Base-by-base conservation (phyloP, 2,797 vertebrate genomes). In the Hybognathus amarus region DNA sequence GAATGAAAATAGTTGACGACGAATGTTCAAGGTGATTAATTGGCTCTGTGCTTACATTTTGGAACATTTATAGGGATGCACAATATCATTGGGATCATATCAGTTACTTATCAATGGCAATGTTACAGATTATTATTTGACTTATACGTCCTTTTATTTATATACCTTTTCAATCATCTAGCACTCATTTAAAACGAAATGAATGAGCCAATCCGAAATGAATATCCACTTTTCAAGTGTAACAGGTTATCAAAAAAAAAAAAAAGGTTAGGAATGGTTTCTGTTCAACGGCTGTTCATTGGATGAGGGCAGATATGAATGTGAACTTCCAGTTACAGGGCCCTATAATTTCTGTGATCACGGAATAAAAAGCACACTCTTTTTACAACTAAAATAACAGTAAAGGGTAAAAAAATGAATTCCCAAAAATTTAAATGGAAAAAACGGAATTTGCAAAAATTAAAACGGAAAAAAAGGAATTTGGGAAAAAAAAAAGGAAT, bases 1-100 rank as follows among this genome's bases (percentile, higher is more conserved):
- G 52, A 63, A 81, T 81, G 64, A 68, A 66, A 78, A 27, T 54
- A 63, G 75, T 40, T 66, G 40, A 47, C 4, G 1, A 76, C 3
- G 2, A 76, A 38, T 59, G 73, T n/a, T 4, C 17, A 59, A 75
- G 24, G 1, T 17, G 22, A n/a, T 64, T 45, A 2, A 8, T 6
- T 42, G n/a, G 22, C 15, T 77, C n/a, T 20, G n/a, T 20, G 38
- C 75, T 27, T 18, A 18, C 8, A 18, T 45, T 61, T 77, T 17
- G n/a, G 30, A 76, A 38, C 3, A 4, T 59, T 3, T 22, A 6
- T 13, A 56, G 3, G 4, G 52, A 59, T 76, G 13, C 73, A 40
- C 13, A 4, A 40, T 12, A 33, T 10, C 18, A 76, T 6, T 54
- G 70, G 18, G 7, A 33, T 70, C 6, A n/a, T n/a, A 20, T 54